Conservation (phyloP, 1,140 invertebrate species). For the Anastrepha obliqua region DNA sequence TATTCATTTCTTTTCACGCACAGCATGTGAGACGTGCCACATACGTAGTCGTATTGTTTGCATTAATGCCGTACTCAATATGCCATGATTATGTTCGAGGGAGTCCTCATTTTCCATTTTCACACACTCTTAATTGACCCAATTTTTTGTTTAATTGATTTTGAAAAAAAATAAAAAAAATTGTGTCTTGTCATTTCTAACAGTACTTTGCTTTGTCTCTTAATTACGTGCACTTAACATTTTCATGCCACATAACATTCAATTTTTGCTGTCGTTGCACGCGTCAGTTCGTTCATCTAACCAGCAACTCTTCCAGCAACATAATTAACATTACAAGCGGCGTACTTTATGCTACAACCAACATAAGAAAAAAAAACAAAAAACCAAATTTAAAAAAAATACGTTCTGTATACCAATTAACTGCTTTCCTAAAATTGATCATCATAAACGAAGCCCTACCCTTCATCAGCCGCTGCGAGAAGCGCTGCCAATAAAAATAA, state of each 20-base stretch:
- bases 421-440: not conserved
- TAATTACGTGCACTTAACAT: not conserved
- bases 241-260: not conserved
- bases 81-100: not conserved
- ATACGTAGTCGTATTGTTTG: not conserved
- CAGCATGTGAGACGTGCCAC: too few relatives aligned
- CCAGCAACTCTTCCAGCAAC: not conserved
- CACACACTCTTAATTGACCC: not conserved
- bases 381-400: not conserved
- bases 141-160: slow-evolving; percentile 18
- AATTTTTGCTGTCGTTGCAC: not conserved
- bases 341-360: not conserved
- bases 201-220: not conserved
- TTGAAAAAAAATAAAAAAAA: not conserved
- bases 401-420: not conserved
- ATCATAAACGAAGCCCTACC: not conserved
- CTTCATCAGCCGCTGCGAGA: not conserved
- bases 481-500: not conserved
- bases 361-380: not conserved
- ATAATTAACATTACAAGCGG: slow-evolving; percentile 1
- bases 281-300: not conserved
- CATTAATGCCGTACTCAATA: not conserved
- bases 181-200: slow-evolving; percentile 10
- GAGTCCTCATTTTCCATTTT: not conserved
- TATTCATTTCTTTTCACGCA: too few relatives aligned